Conservation (phyloP, 2,113 vertebrate species). For the Scophthalmus maximus region DNA sequence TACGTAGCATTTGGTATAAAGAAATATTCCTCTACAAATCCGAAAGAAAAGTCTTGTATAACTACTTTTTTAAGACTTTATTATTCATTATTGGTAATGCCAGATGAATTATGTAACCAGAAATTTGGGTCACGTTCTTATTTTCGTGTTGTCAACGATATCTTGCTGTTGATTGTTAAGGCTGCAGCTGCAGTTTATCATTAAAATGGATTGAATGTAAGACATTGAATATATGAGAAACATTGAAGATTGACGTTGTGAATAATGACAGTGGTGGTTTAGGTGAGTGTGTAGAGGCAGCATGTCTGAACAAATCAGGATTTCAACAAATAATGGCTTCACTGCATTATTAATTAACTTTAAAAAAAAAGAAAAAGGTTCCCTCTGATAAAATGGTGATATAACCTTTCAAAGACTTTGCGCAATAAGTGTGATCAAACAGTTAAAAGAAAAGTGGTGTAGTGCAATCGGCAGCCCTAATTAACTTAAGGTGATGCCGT, state of each 20-base stretch:
- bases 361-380: too few species aligned
- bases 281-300: too few species aligned
- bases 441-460: background rate
- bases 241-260: too few species aligned
- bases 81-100: slow-evolving; percentile 2
- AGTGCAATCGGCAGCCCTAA: background rate
- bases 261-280: too few species aligned
- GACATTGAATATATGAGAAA: too few species aligned
- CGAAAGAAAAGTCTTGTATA: background rate
- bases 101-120: slow-evolving; percentile 7
- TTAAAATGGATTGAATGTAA: too few species aligned
- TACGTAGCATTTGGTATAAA: background rate
- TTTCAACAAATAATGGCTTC: too few species aligned
- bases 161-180: slow-evolving; percentile 22
- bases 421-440: background rate
- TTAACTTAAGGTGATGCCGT: background rate
- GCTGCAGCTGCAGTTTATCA: background rate
- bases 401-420: background rate
- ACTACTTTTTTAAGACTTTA: background rate
- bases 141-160: slow-evolving; percentile 14
- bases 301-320: too few species aligned
- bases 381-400: background rate
- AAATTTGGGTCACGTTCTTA: background rate
- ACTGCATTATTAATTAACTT: too few species aligned
- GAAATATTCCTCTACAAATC: background rate